Percentiles rank a stretch among this genome's conserved stretches.
phyloP scores from a whole-genome alignment of 2,113 vertebrate genomes.

The Notiomystis cincta region DNA sequence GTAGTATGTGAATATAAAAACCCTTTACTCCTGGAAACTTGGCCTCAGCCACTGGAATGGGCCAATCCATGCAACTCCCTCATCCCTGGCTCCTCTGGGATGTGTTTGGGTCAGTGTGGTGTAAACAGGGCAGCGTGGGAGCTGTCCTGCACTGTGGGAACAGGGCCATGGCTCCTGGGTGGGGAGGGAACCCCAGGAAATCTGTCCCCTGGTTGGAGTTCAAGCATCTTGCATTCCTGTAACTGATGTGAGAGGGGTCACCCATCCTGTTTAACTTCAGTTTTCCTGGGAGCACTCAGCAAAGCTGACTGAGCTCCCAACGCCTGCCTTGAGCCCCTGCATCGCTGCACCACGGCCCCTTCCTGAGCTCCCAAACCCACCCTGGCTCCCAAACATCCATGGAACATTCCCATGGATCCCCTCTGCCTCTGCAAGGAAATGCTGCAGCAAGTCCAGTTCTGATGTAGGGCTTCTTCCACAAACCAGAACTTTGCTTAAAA shows the following conservation, averaged over 20 bases:
- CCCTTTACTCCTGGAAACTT: constrained; percentile 54
- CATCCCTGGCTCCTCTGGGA: not conserved
- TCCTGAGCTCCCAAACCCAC: not conserved
- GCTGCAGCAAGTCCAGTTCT: not conserved
- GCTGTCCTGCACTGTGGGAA: not conserved
- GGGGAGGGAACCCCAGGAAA: constrained; percentile 13
- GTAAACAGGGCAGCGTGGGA: constrained; percentile 41
- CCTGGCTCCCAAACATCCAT: not conserved
- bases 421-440: not conserved
- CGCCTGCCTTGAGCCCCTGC: not conserved
- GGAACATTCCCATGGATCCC: rapidly evolving
- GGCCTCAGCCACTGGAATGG: constrained; percentile 6
- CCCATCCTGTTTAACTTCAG: rapidly evolving
- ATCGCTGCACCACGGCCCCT: rapidly evolving
- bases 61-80: constrained; percentile 3
- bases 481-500: not conserved
- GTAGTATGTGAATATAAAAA: not conserved
- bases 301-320: not conserved
- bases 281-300: not conserved
- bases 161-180: not conserved
- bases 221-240: not conserved
- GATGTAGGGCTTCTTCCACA: not conserved
- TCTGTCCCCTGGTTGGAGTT: not conserved
- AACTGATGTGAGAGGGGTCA: not conserved
- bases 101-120: not conserved